phyloP scores from a whole-genome alignment of 1,140 invertebrate genomes.

The Trachymyrmex cornetzi region DNA sequence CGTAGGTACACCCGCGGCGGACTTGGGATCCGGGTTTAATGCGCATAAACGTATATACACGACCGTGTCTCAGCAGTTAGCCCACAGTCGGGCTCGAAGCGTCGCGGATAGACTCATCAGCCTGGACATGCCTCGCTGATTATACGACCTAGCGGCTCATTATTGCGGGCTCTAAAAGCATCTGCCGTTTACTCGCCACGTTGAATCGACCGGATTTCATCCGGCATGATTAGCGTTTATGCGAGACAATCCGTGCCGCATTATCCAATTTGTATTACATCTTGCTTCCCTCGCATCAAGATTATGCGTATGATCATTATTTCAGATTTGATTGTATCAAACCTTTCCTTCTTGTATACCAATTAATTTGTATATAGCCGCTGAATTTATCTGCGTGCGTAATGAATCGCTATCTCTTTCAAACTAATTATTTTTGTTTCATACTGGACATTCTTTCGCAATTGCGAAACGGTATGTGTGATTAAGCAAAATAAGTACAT shows the following conservation, averaged over 20 bases:
- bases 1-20: conserved; percentile 30
- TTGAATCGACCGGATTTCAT: conserved; percentile 61
- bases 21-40: conserved; percentile 61
- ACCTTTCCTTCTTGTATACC: not conserved
- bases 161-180: conserved; percentile 68
- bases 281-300: conserved; percentile 48
- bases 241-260: conserved; percentile 42
- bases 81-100: conserved; percentile 48
- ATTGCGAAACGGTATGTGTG: not conserved
- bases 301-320: conserved; percentile 21
- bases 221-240: conserved; percentile 48
- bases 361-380: conserved; percentile 24
- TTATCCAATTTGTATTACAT: conserved; percentile 58
- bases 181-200: conserved; percentile 61
- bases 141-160: conserved; percentile 73
- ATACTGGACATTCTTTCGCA: not conserved
- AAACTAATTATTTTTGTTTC: not conserved
- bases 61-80: conserved; percentile 44
- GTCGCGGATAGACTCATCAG: conserved; percentile 72
- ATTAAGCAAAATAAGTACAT: not conserved
- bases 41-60: conserved; percentile 23
- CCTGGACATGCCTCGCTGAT: conserved; percentile 70
- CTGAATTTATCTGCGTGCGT: not conserved
- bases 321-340: conserved; percentile 21
- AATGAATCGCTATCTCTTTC: not conserved